These are phyloP conservation scores for Drosophila macrospina DNA, from an alignment of 2,888 invertebrate genomes.

Conservation along the genomic window DNA sequence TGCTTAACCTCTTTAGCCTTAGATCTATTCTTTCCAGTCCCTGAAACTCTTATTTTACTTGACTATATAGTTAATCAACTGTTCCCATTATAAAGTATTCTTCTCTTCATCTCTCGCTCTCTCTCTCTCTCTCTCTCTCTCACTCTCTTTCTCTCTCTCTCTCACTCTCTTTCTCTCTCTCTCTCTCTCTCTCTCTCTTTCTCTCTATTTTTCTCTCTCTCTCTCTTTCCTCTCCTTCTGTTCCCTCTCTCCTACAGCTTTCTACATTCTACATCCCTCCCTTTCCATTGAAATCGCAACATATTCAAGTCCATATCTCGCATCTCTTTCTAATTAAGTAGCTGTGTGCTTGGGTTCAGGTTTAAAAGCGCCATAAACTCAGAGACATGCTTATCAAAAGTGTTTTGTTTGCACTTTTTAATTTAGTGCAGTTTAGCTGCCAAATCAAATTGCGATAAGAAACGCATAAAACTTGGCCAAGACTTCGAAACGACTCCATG, in stretches of 20 bases:
- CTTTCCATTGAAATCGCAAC: neutral
- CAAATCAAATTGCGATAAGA: conserved; percentile 76
- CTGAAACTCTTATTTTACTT: too few relatives aligned
- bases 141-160: too few relatives aligned
- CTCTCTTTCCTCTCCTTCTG: too few relatives aligned
- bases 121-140: neutral
- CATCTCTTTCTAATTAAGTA: conserved; percentile 58
- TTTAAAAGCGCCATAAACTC: conserved; percentile 71
- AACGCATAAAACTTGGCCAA: conserved; percentile 63
- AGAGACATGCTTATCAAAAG: conserved; percentile 66
- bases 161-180: too few relatives aligned
- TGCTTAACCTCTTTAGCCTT: neutral
- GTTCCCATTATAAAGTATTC: too few relatives aligned
- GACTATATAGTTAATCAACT: too few relatives aligned
- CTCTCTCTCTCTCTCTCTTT: too few relatives aligned
- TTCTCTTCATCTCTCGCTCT: neutral
- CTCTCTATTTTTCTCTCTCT: too few relatives aligned
- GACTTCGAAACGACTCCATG: conserved; percentile 20
- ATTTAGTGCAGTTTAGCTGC: conserved; percentile 79
- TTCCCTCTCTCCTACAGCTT: neutral
- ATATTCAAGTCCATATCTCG: conserved; percentile 15
- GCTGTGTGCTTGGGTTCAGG: conserved; percentile 21
- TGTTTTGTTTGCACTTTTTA: conserved; percentile 83
- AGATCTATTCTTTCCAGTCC: too few relatives aligned
- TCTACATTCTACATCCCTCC: neutral